Conservation (phyloP, 2,113 vertebrate genomes). For the Perca fluviatilis region DNA sequence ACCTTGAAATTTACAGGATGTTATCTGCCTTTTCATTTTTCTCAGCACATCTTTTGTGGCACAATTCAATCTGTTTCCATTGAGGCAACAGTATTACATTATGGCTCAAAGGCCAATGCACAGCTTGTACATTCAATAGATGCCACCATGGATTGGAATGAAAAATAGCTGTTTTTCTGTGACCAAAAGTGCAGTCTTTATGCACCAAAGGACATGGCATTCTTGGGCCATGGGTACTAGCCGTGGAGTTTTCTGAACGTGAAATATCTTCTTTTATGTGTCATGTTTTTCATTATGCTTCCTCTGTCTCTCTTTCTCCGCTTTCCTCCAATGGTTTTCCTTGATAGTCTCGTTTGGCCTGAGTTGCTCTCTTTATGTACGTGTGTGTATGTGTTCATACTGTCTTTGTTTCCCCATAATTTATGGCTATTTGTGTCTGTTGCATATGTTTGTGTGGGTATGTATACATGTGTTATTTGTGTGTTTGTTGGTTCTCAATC, state of each 20-base stretch:
- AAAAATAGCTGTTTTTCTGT: conserved; percentile 78
- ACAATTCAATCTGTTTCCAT: conserved; percentile 66
- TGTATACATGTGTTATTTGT: neutral
- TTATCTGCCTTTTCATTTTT: conserved; percentile 75
- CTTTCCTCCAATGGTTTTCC: conserved; percentile 69
- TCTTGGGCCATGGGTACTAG: conserved; percentile 71
- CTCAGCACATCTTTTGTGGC: conserved; percentile 62
- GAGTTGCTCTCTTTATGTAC: conserved; percentile 64
- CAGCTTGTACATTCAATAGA: conserved; percentile 77
- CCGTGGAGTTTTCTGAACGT: conserved; percentile 74
- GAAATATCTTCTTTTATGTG: conserved; percentile 82
- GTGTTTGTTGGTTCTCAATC: neutral
- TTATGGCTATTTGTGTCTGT: conserved; percentile 7
- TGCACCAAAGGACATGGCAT: conserved; percentile 82
- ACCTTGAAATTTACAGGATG: conserved; percentile 76
- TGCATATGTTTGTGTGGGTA: neutral
- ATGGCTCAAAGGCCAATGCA: conserved; percentile 73
- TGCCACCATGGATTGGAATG: conserved; percentile 75
- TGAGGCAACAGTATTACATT: conserved; percentile 66
- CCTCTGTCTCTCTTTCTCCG: conserved; percentile 63
- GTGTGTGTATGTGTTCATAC: conserved; percentile 20
- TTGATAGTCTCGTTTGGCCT: conserved; percentile 68
- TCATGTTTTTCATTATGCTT: conserved; percentile 76
- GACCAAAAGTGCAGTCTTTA: conserved; percentile 79
- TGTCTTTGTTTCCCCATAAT: conserved; percentile 4